Conservation (phyloP, 2,888 invertebrate species). For the Resseliella maxima region DNA sequence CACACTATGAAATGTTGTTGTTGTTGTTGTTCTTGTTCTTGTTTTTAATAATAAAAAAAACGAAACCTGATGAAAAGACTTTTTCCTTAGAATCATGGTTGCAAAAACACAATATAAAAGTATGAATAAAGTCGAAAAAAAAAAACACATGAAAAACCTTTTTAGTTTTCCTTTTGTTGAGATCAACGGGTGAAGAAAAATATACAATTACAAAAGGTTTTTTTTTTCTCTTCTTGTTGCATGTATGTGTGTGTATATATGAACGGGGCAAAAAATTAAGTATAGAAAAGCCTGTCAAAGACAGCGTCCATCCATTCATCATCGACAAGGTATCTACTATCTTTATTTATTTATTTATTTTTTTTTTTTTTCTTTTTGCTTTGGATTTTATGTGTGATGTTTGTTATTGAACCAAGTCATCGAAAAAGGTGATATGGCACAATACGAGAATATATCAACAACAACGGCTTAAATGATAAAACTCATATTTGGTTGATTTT, state of each 20-base stretch:
- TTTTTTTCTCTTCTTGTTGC: not conserved
- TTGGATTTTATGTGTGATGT: not conserved
- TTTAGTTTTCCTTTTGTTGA: slow-evolving; percentile 20
- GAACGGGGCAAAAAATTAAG: not conserved
- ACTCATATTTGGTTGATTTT: slow-evolving; percentile 20
- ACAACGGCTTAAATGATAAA: slow-evolving; percentile 15
- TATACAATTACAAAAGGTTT: slow-evolving; percentile 33
- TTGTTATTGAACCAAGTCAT: not conserved
- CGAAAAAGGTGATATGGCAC: slow-evolving; percentile 37
- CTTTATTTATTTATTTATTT: not conserved
- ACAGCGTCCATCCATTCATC: slow-evolving; percentile 1
- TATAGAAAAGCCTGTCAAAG: not conserved
- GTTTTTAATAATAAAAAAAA: not conserved
- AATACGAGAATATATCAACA: not conserved
- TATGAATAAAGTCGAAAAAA: slow-evolving; percentile 8
- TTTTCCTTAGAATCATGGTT: not conserved
- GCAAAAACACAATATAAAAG: not conserved
- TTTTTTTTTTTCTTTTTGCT: not conserved
- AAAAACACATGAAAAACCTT: slow-evolving; percentile 6
- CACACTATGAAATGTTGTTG: not conserved
- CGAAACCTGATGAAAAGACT: slow-evolving; percentile 18
- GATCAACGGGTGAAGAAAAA: slow-evolving; percentile 38
- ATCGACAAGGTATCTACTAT: not conserved
- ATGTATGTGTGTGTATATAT: not conserved
- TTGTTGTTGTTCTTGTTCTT: no score